Evolutionary conservation across 2,113 vertebrate species (phyloP).

Genomic region (Mastomys coucha): DNA sequence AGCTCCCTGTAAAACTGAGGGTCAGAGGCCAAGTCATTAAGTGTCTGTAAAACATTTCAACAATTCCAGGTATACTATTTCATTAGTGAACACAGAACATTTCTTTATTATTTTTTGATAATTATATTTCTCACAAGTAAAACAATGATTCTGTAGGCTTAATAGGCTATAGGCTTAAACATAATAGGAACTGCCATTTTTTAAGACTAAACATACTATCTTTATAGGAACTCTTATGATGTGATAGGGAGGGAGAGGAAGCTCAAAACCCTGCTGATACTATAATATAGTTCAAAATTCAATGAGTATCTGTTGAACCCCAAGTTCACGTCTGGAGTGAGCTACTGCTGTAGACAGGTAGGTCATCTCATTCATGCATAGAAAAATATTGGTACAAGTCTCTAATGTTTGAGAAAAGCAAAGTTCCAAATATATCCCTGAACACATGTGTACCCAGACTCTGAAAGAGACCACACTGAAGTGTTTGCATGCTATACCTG

Average conservation of each 20-base stretch:
- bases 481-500: not conserved
- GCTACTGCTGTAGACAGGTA: not conserved
- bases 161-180: no score
- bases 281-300: not conserved
- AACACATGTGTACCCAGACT: slow-evolving; percentile 37
- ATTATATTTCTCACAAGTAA: not conserved
- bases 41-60: not conserved
- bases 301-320: slow-evolving; percentile 9
- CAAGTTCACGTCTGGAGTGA: not conserved
- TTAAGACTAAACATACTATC: slow-evolving; percentile 12
- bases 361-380: slow-evolving; percentile 11
- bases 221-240: not conserved
- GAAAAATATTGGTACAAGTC: slow-evolving; percentile 37
- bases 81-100: not conserved
- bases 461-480: not conserved
- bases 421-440: slow-evolving; percentile 19
- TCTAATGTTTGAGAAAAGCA: slow-evolving; percentile 49
- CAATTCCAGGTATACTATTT: slow-evolving; percentile 12
- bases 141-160: not conserved
- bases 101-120: not conserved
- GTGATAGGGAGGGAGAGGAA: not conserved
- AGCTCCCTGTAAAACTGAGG: not conserved
- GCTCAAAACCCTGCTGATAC: not conserved
- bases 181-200: not conserved
- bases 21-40: slow-evolving; percentile 24